Conservation (phyloP, 1,140 invertebrate species). For the Heliconius eleuchia region DNA sequence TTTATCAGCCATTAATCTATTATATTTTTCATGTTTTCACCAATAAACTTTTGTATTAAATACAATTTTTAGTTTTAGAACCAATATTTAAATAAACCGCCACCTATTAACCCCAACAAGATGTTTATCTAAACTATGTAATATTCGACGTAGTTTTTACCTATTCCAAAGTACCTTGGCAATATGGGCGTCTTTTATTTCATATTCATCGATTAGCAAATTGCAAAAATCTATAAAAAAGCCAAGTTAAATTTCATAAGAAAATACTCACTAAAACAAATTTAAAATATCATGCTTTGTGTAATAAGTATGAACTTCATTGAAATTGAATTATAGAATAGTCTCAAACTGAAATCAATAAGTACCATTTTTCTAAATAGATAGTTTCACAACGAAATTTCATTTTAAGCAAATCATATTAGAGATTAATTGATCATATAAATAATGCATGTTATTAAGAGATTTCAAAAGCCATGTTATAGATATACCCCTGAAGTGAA, state of each 20-base stretch:
- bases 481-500: neutral
- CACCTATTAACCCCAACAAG: conserved; percentile 75
- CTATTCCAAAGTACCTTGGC: conserved; percentile 34
- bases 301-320: too few relatives aligned
- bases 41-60: conserved; percentile 82
- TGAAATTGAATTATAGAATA: too few relatives aligned
- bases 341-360: neutral
- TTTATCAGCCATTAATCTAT: conserved; percentile 82
- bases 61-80: conserved; percentile 82
- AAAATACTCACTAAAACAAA: too few relatives aligned
- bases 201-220: too few relatives aligned
- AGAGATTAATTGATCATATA: neutral
- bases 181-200: neutral
- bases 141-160: conserved; percentile 44
- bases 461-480: neutral
- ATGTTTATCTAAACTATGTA: conserved; percentile 59
- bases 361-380: neutral
- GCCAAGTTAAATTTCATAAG: neutral
- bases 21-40: conserved; percentile 82
- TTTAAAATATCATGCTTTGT: too few relatives aligned
- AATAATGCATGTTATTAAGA: neutral
- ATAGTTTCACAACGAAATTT: neutral
- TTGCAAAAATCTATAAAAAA: neutral
- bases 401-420: neutral
- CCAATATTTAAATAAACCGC: conserved; percentile 79